phyloP scores from a whole-genome alignment of 2,113 vertebrate genomes.

The Percina caprodes region DNA sequence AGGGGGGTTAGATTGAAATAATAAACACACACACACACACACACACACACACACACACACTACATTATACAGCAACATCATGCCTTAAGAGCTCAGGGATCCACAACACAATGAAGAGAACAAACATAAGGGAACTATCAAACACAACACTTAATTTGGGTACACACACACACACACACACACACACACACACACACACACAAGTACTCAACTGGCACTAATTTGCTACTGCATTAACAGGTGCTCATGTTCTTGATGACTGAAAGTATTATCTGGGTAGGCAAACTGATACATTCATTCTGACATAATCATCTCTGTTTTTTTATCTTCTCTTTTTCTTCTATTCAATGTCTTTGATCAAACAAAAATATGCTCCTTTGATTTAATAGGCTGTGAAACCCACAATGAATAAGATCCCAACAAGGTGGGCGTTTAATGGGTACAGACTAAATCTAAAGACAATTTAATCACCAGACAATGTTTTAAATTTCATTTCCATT shows the following conservation, averaged over 20 bases:
- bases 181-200: conserved; percentile 5
- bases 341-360: conserved; percentile 17
- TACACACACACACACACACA: conserved; percentile 19
- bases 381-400: not conserved
- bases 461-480: not conserved
- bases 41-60: conserved; percentile 17
- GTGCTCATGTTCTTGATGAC: conserved; percentile 7
- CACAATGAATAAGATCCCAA: not conserved
- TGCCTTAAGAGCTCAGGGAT: conserved; percentile 13
- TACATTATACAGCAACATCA: conserved; percentile 9
- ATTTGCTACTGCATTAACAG: conserved; percentile 7
- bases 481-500: not conserved
- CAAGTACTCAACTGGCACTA: not conserved
- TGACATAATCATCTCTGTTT: not conserved
- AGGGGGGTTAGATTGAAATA: conserved; percentile 13
- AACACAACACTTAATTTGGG: conserved; percentile 6
- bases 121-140: conserved; percentile 13
- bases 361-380: not conserved
- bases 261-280: not conserved
- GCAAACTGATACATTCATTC: not conserved
- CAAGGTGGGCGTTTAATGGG: not conserved
- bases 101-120: not conserved
- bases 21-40: conserved; percentile 30
- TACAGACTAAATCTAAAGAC: not conserved
- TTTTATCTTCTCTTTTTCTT: not conserved